Evolutionary conservation across 2,888 invertebrate species (phyloP), one percentile per base, ranked within the genome.

Genomic region (Cancer borealis): DNA sequence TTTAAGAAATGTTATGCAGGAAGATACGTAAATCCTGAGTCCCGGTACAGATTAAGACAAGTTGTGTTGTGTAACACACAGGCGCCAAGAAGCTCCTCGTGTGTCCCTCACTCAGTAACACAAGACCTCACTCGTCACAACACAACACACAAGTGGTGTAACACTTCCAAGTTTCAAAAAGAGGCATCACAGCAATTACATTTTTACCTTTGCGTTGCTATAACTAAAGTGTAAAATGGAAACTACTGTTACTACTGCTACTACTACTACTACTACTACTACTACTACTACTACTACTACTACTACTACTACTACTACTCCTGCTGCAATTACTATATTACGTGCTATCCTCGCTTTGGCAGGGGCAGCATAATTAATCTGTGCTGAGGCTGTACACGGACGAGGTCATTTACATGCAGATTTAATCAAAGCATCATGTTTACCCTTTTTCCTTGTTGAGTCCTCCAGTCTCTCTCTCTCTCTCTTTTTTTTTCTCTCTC

Each of bases 361-460:
- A 30, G 30, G 6, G 8, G 30, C 26, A 26, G 30, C 26, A 79
- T 79, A 79, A 79, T 79, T 79, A 79, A 79, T 30, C 79, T 79
- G 30, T 12, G 79, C 79, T 79, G 79, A 14, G 4, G 79, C 1
- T 30, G 30, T 30, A 79, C 79, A 79, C 30, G 79, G 30, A 30
- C 26, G 30, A 30, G 79, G 79, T 79, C 79, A 30, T 79, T 79
- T 79, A 79, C 79, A 79, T 79, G 79, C 79, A 79, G 79, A 79
- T 79, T 79, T 79, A 79, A 79, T 79, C 79, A 79, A 79, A 79
- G 79, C 79, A 30, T 79, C 79, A 79, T 79, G 79, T 79, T 79
- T 79, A 79, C 79, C 30, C 79, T 79, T 30, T 54, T 66, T n/a
- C 88, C 88, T 88, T 66, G 66, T 66, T n/a, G 66, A 66, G 66